Conservation (phyloP, 2,888 invertebrate species). For the Hydrotaea cyrtoneurina region DNA sequence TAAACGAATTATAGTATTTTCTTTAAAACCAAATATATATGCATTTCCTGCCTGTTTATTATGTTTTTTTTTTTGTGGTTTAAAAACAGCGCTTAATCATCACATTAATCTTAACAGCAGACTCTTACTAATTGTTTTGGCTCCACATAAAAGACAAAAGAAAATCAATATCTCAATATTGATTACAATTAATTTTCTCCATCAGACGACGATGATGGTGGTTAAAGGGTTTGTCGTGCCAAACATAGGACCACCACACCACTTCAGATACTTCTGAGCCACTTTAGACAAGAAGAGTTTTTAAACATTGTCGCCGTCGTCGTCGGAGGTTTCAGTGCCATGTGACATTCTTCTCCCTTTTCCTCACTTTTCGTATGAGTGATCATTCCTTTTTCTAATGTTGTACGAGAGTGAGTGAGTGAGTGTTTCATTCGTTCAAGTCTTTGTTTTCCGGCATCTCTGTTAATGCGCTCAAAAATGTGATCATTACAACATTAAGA, state of each 20-base stretch:
- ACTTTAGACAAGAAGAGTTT: constrained; percentile 33
- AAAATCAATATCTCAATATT: constrained; percentile 72
- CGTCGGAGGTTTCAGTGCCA: not conserved
- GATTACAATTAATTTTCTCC: constrained; percentile 67
- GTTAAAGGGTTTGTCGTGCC: constrained; percentile 71
- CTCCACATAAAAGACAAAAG: constrained; percentile 35
- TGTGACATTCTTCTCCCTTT: not conserved
- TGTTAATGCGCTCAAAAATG: not conserved
- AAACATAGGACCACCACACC: constrained; percentile 36
- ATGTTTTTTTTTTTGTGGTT: constrained; percentile 3
- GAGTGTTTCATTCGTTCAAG: not conserved
- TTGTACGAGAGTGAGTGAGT: not conserved
- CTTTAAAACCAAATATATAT: not conserved
- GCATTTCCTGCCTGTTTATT: not conserved
- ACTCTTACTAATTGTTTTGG: constrained; percentile 72
- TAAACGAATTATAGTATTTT: not conserved
- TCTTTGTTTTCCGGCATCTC: not conserved
- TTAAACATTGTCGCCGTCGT: not conserved
- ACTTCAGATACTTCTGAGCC: constrained; percentile 59
- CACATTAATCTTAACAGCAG: constrained; percentile 70
- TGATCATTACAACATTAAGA: constrained; percentile 13
- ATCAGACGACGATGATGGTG: constrained; percentile 24
- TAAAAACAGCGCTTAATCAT: constrained; percentile 48
- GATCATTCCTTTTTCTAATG: not conserved
- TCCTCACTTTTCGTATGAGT: not conserved